Evolutionary conservation across 2,113 vertebrate genomes (phyloP).

Genomic region (Neodontobutis hainanensis): DNA sequence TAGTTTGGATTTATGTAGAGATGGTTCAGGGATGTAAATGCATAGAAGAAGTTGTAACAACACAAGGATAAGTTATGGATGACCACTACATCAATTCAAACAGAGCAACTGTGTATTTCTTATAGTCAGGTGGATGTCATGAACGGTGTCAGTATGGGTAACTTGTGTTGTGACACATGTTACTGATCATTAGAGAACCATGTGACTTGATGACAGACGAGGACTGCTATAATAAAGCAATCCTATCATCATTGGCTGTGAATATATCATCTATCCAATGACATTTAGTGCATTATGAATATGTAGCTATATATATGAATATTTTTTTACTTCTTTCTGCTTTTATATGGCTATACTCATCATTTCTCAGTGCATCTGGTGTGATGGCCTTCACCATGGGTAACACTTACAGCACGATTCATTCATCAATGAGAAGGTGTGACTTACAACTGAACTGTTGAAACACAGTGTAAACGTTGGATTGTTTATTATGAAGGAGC

Average conservation of each 20-base stretch:
- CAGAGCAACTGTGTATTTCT: background rate
- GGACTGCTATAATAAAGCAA: background rate
- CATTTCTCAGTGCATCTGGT: too few species aligned
- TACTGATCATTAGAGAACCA: conserved; percentile 1
- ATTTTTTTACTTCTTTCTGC: background rate
- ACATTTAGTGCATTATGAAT: background rate
- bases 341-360: background rate
- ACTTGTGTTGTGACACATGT: background rate
- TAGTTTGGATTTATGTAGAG: too few species aligned
- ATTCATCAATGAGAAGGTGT: background rate
- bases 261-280: background rate
- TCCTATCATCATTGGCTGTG: background rate
- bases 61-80: too few species aligned
- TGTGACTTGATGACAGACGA: background rate
- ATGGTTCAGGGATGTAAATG: too few species aligned
- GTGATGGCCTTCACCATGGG: background rate
- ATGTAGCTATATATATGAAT: background rate
- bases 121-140: background rate
- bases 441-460: background rate
- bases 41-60: too few species aligned
- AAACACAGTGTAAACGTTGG: background rate
- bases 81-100: background rate
- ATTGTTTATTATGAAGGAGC: background rate
- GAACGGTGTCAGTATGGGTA: background rate
- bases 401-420: background rate